Evolutionary conservation across 2,888 invertebrate genomes (phyloP).

Genomic region (Oscheius sp.): DNA sequence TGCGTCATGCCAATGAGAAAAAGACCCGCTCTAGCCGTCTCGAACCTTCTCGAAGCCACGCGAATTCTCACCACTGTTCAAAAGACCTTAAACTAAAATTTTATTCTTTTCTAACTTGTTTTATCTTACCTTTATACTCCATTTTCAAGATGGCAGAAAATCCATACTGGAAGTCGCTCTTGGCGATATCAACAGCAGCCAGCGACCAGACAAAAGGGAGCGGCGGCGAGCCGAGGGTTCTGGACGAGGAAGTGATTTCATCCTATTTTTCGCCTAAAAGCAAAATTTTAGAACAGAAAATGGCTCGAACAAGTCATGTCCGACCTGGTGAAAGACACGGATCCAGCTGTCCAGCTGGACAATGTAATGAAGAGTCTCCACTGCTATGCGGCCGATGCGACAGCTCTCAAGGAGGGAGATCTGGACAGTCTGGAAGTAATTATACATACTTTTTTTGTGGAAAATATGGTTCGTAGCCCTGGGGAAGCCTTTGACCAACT

Average conservation of each 20-base stretch:
- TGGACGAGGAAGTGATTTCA: constrained; percentile 6
- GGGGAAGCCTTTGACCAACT: too few relatives aligned
- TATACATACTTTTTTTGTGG: neutral
- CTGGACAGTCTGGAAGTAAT: constrained; percentile 13
- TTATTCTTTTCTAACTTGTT: neutral
- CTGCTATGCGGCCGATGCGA: constrained; percentile 12
- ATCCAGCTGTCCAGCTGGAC: constrained; percentile 32
- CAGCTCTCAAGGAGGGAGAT: constrained; percentile 18
- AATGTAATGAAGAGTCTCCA: constrained; percentile 25
- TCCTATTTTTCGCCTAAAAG: neutral
- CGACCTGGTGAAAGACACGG: constrained; percentile 37
- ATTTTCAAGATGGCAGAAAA: constrained; percentile 2
- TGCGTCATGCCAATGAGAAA: too few relatives aligned
- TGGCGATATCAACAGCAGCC: constrained; percentile 10
- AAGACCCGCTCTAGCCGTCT: neutral
- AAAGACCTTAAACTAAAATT: neutral
- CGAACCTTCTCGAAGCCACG: neutral
- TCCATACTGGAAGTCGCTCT: constrained; percentile 13
- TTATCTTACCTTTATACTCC: too few relatives aligned
- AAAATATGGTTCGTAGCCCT: too few relatives aligned
- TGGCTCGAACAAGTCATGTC: constrained; percentile 38
- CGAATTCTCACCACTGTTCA: neutral
- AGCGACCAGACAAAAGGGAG: neutral
- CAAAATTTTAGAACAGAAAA: constrained; percentile 26
- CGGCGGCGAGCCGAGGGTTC: constrained; percentile 3